Evolutionary conservation across 2,797 vertebrate species (phyloP).

Genomic region (Calcarius lapponicus): DNA sequence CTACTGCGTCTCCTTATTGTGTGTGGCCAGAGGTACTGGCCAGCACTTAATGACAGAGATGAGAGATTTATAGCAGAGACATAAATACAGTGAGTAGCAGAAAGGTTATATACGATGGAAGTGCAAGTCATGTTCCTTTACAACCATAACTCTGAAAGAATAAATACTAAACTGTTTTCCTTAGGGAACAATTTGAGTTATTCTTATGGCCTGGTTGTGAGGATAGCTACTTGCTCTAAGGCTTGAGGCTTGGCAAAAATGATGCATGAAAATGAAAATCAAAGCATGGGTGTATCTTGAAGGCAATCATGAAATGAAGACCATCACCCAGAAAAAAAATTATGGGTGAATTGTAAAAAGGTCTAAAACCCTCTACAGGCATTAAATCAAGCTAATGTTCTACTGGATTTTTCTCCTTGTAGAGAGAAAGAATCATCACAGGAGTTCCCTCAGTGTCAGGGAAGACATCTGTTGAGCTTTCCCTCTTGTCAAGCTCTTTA

Average conservation of each 20-base stretch:
- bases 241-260: neutral
- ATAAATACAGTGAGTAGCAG: neutral
- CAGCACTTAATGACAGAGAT: neutral
- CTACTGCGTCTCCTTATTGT: neutral
- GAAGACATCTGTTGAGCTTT: neutral
- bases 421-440: neutral
- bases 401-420: rapidly evolving
- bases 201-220: neutral
- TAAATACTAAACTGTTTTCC: neutral
- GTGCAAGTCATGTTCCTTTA: neutral
- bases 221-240: neutral
- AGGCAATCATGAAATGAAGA: neutral
- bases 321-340: neutral
- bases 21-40: neutral
- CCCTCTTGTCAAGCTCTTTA: neutral
- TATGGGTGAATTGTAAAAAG: neutral
- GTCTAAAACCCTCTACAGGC: neutral
- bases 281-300: neutral
- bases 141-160: neutral
- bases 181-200: neutral
- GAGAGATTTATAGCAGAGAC: neutral
- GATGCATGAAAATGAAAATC: neutral
- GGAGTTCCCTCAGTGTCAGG: neutral
- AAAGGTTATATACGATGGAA: neutral
- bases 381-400: neutral